Evolutionary conservation across 1,140 invertebrate species (phyloP), one percentile per base, ranked within the genome.

Genomic region (Venturia canescens): DNA sequence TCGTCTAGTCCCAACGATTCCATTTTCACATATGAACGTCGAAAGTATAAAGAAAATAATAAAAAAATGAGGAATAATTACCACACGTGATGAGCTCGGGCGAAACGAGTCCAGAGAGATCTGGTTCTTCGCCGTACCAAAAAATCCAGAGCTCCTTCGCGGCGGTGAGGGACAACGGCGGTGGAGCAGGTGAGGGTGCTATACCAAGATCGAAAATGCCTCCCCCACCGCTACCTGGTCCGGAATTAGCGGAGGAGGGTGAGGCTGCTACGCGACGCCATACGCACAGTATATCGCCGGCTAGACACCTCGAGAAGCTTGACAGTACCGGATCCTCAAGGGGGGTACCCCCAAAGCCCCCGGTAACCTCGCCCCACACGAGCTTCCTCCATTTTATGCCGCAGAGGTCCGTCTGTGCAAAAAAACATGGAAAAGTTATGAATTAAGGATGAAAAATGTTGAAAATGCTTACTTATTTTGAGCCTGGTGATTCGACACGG

Each of bases 361-460:
- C 92, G 86, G 92, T 93, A 80, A 93, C 93, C 89, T 96, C 96
- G 89, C 96, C 95, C 94, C 96, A 97, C 87, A 96, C 95, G 86
- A 98, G 94, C 90, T 97, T 98, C 94, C 97, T 97, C 98, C 98
- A 99, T 97, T 99, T 98, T 92, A 99, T 99, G 88, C 98, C 98
- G 94, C 97, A 98, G 88, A 99, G 94, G 93, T 99, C 98, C 92
- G 98, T 99, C 98, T 99, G 93, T 7, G 83, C 83, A 87, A 77
- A 66, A 31, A 84, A 60, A 76, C 60, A 84, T 31, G 78, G 69
- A 80, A 29, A 70, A 48, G 48, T 18, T 1, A 66, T 11, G 13
- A 44, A 44, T 44, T 44, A 44, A 44, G 7, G 1, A 13, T 44
- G 38, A 44, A 44, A 44, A 7, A n/a, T n/a, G n/a, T n/a, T n/a